Conservation (phyloP, 1,140 invertebrate species). For the Battus philenor region DNA sequence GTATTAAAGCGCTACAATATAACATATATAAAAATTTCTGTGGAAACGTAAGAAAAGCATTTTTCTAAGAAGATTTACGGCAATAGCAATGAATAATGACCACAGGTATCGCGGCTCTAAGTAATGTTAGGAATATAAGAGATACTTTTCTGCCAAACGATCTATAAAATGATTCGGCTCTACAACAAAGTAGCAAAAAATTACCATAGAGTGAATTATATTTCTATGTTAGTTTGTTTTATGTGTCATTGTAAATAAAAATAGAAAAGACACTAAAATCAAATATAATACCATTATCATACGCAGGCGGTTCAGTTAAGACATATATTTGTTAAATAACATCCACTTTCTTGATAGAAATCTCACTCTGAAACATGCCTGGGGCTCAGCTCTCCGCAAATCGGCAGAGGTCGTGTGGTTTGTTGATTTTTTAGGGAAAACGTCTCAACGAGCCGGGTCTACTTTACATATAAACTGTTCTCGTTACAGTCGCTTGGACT, state of each 20-base stretch:
- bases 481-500: conserved; percentile 39
- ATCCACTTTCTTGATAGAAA: conserved; percentile 12
- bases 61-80: conserved; percentile 16
- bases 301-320: not conserved
- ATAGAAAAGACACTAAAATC: not conserved
- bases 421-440: conserved; percentile 39
- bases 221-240: no score
- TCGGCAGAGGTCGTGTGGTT: conserved; percentile 19
- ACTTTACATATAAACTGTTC: conserved; percentile 44
- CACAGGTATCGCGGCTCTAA: conserved; percentile 9
- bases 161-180: no score
- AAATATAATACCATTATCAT: conserved; percentile 11
- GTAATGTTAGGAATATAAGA: conserved; percentile 13
- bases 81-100: conserved; percentile 14
- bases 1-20: not conserved
- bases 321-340: conserved; percentile 9
- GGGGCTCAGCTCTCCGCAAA: conserved; percentile 17
- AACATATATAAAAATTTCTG: conserved; percentile 11
- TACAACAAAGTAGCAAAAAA: no score
- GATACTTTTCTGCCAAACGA: conserved; percentile 9
- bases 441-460: conserved; percentile 24
- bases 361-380: conserved; percentile 3
- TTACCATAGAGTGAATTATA: no score
- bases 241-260: no score
- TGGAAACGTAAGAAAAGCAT: conserved; percentile 13